phyloP scores from a whole-genome alignment of 2,888 invertebrate species.

The Noctua pronuba region DNA sequence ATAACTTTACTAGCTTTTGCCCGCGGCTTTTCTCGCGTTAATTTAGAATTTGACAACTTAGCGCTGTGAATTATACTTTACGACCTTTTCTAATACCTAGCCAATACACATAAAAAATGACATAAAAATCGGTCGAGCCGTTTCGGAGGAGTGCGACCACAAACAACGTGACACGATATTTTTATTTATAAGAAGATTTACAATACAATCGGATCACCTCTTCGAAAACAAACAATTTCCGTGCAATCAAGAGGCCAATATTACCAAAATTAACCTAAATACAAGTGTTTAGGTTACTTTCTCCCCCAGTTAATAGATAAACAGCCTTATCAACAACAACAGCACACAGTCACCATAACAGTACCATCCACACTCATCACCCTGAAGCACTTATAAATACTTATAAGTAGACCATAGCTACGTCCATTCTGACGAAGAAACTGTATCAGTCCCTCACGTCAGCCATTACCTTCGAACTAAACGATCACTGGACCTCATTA shows the following conservation, averaged over 20 bases:
- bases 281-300: slow-evolving; percentile 8
- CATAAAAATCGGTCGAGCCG: too few species aligned
- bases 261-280: background rate
- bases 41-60: too few species aligned
- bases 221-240: background rate
- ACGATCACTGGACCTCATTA: slow-evolving; percentile 90
- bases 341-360: slow-evolving; percentile 43
- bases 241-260: background rate
- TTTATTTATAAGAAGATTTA: too few species aligned
- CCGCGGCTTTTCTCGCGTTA: too few species aligned
- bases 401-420: slow-evolving; percentile 60
- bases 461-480: slow-evolving; percentile 89
- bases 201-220: background rate
- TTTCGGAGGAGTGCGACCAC: too few species aligned
- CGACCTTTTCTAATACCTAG: too few species aligned
- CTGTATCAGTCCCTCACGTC: slow-evolving; percentile 81
- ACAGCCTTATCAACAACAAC: slow-evolving; percentile 46
- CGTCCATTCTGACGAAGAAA: slow-evolving; percentile 71
- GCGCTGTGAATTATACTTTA: too few species aligned
- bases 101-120: too few species aligned
- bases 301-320: slow-evolving; percentile 32
- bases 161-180: too few species aligned
- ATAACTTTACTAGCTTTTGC: too few species aligned
- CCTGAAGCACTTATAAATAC: slow-evolving; percentile 64
- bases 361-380: slow-evolving; percentile 53